Evolutionary conservation across 2,888 invertebrate species (phyloP).

Genomic region (Parnassius orleans): DNA sequence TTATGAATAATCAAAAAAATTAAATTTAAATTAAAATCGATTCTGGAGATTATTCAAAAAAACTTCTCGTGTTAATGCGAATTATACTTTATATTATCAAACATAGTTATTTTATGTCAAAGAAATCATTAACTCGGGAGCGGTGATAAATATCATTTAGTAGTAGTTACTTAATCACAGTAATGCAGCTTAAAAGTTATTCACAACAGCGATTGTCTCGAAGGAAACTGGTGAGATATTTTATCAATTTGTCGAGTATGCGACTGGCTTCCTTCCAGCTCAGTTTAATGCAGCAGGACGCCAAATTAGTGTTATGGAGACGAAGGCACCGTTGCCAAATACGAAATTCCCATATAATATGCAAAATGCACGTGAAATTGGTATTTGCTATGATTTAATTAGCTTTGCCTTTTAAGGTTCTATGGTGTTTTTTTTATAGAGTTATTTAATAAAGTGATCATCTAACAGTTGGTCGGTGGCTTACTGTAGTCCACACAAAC

Average conservation of each 20-base stretch:
- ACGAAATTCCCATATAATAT: neutral
- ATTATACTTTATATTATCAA: too few relatives aligned
- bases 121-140: neutral
- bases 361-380: neutral
- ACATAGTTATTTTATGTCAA: neutral
- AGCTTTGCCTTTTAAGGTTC: neutral
- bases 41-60: too few relatives aligned
- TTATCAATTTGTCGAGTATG: slow-evolving; percentile 28
- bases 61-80: too few relatives aligned
- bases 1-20: too few relatives aligned
- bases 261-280: slow-evolving; percentile 25
- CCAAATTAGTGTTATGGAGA: slow-evolving; percentile 12
- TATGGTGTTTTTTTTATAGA: too few relatives aligned
- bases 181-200: slow-evolving; percentile 8
- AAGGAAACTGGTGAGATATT: slow-evolving; percentile 22
- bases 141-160: slow-evolving; percentile 1
- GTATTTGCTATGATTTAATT: neutral
- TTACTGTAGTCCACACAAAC: too few relatives aligned
- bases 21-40: too few relatives aligned
- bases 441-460: too few relatives aligned
- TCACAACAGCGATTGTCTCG: slow-evolving; percentile 15
- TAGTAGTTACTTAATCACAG: slow-evolving; percentile 7
- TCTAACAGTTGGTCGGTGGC: too few relatives aligned
- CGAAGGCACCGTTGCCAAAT: slow-evolving; percentile 9
- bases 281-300: neutral